phyloP scores from a whole-genome alignment of 2,797 vertebrate species.

The Myiothlypis chrysogaster region DNA sequence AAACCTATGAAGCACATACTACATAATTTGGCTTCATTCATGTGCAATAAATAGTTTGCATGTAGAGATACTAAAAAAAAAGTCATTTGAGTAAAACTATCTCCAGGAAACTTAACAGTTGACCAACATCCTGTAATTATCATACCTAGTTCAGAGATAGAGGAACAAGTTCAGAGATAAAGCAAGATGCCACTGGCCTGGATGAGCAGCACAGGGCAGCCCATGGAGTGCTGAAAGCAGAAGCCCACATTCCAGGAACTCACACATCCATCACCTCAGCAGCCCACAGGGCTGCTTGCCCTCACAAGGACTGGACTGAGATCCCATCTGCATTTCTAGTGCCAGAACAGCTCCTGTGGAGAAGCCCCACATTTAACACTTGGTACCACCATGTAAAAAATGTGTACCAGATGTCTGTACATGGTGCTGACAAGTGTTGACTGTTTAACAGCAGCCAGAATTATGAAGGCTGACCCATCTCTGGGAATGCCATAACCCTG shows the following conservation, averaged over 20 bases:
- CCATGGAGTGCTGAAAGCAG: background rate
- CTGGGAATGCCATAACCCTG: slow-evolving; percentile 6
- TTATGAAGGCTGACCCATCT: background rate
- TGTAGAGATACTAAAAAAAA: too few relatives aligned
- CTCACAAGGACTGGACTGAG: background rate
- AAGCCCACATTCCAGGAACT: background rate
- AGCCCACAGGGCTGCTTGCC: background rate
- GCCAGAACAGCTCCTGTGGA: background rate
- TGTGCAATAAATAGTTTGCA: background rate
- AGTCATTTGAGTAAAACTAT: too few relatives aligned
- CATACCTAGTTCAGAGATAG: background rate
- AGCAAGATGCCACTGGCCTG: background rate
- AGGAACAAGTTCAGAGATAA: background rate
- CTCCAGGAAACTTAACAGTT: background rate
- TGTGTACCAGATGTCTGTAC: background rate
- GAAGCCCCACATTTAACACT: background rate
- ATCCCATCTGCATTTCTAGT: background rate
- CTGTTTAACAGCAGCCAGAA: background rate
- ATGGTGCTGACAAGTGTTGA: background rate
- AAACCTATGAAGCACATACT: background rate
- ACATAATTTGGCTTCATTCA: background rate
- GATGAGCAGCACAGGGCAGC: background rate
- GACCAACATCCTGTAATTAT: background rate
- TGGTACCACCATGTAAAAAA: background rate
- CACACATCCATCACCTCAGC: background rate